Percentiles rank a stretch among this genome's conserved stretches.
Conservation (phyloP, 2,888 invertebrate species). For the Spialia ferax region DNA sequence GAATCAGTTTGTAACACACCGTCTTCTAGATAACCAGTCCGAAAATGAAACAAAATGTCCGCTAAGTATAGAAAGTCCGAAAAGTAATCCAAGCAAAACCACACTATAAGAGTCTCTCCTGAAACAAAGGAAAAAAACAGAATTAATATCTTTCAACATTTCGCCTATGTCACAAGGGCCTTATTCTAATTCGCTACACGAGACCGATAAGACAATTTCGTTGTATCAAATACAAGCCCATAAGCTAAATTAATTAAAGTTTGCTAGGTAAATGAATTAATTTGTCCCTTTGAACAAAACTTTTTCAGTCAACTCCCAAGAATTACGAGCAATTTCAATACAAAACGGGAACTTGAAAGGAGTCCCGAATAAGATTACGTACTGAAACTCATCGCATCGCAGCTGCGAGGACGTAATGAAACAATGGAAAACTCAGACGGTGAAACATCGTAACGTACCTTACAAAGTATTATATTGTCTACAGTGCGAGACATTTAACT, state of each 20-base stretch:
- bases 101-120: slow-evolving; percentile 95
- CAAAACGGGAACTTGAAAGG: slow-evolving; percentile 50
- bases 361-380: slow-evolving; percentile 57
- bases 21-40: slow-evolving; percentile 98
- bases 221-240: slow-evolving; percentile 26
- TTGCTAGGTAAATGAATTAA: slow-evolving; percentile 41
- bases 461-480: slow-evolving; percentile 65
- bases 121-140: slow-evolving; percentile 63
- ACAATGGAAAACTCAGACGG: slow-evolving; percentile 58
- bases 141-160: slow-evolving; percentile 20
- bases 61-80: slow-evolving; percentile 98
- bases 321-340: slow-evolving; percentile 49
- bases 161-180: slow-evolving; percentile 10
- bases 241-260: slow-evolving; percentile 39
- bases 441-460: slow-evolving; percentile 58
- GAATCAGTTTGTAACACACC: slow-evolving; percentile 99
- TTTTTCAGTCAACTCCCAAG: slow-evolving; percentile 50
- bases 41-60: slow-evolving; percentile 98
- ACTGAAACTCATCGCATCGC: slow-evolving; percentile 54
- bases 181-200: slow-evolving; percentile 23
- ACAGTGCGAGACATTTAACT: slow-evolving; percentile 61
- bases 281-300: slow-evolving; percentile 50
- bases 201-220: slow-evolving; percentile 13
- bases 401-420: slow-evolving; percentile 56
- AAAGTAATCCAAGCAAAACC: slow-evolving; percentile 99